Evolutionary conservation across 2,113 vertebrate genomes (phyloP), one percentile per base, ranked within the genome.

Genomic region (Coreoperca whiteheadi): DNA sequence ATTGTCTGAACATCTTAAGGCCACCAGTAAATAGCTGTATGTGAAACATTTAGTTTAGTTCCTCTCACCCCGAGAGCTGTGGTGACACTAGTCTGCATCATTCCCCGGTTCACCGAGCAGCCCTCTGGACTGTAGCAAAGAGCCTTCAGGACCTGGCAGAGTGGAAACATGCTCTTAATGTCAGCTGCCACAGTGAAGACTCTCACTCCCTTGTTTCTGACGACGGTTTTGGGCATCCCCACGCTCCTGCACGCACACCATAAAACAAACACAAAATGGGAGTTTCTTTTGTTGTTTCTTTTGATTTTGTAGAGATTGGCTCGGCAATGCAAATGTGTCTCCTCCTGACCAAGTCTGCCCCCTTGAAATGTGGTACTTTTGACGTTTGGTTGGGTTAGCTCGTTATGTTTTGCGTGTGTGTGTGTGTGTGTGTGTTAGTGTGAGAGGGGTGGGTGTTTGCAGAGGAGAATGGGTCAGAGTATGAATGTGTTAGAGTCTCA

Each of bases 21-120:
- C 3, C 20, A 46, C 5, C 14, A 53, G 16, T 43, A 23, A 61
- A n/a, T 6, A 5, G 20, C 16, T 18, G 0, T 46, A 20, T 7
- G 41, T 15, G 14, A 30, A 14, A 30, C 6, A 16, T 39, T 5
- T 5, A 51, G 32, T 41, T 32, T 0, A 30, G 2, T 30, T n/a
- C 7, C 20, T 56, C 89, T 87, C 74, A 95, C 94, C 87, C 90
- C 94, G 2, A 93, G 1, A 37, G 70, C 70, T 20, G 84, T 43
- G 18, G 75, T 48, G 8, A 63, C 15, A 0, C 50, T 66, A 8
- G 59, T 63, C 53, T 85, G 23, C 23, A 85, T 61, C 57, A 60
- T 68, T 3, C 30, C 61, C 9, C 16, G 41, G 61, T 74, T 82
- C 59, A 66, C 71, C 2, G 65, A 74, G 74, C 77, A 59, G 78